phyloP scores from a whole-genome alignment of 1,140 invertebrate genomes.

The Drosophila ogumai region DNA sequence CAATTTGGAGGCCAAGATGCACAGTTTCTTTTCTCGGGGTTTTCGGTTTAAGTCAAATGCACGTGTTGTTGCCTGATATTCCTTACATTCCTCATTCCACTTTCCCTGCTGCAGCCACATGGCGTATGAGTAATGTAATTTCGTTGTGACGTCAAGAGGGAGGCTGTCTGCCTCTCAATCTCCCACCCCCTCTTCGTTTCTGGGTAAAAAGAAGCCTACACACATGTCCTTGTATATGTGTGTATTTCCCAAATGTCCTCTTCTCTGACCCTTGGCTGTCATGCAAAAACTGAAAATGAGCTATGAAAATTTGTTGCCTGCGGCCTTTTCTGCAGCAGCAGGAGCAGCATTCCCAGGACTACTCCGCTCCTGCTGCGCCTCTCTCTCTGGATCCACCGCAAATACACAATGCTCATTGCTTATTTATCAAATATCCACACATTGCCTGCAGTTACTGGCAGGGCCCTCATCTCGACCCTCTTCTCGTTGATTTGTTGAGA shows the following conservation, averaged over 20 bases:
- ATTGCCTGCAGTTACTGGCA: slow-evolving; percentile 42
- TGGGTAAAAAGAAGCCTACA: slow-evolving; percentile 8
- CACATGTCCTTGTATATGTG: slow-evolving; percentile 10
- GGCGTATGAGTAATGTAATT: slow-evolving; percentile 74
- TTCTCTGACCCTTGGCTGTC: slow-evolving; percentile 22
- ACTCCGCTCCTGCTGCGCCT: not conserved
- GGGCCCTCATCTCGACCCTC: slow-evolving; percentile 1
- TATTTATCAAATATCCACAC: slow-evolving; percentile 81
- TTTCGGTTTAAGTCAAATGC: slow-evolving; percentile 43
- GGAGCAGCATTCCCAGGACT: slow-evolving; percentile 13
- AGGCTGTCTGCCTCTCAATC: slow-evolving; percentile 41
- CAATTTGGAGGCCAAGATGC: slow-evolving; percentile 46
- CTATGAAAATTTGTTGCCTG: slow-evolving; percentile 63
- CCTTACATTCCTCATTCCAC: not conserved
- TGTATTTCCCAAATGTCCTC: slow-evolving; percentile 42
- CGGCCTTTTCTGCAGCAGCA: slow-evolving; percentile 35
- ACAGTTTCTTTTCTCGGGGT: not conserved
- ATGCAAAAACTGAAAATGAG: slow-evolving; percentile 69
- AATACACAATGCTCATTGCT: slow-evolving; percentile 66
- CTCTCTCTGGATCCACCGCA: slow-evolving; percentile 11
- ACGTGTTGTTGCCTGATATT: slow-evolving; percentile 49
- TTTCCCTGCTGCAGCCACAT: slow-evolving; percentile 23
- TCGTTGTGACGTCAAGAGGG: slow-evolving; percentile 47
- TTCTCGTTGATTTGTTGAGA: slow-evolving; percentile 38
- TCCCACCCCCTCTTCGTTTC: not conserved